Conservation (phyloP, 2,888 invertebrate genomes). For the Stenurella melanura region DNA sequence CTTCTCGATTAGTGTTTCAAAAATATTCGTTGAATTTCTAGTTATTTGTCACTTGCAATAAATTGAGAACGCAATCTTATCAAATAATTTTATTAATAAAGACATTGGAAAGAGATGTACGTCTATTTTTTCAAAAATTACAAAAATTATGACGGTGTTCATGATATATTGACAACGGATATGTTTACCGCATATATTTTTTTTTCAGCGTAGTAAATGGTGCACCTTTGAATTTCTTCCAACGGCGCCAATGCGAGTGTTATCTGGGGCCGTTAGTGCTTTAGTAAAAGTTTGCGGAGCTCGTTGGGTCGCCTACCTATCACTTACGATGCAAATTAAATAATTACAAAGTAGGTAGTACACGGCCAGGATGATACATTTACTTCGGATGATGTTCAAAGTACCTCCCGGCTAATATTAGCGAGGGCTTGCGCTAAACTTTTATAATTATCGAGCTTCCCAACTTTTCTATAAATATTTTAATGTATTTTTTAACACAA, state of each 20-base stretch:
- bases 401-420: slow-evolving; percentile 66
- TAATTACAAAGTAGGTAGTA: slow-evolving; percentile 72
- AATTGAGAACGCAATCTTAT: too few species aligned
- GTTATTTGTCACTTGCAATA: too few species aligned
- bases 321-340: slow-evolving; percentile 73
- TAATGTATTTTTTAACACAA: slow-evolving; percentile 63
- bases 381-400: slow-evolving; percentile 66
- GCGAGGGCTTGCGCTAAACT: slow-evolving; percentile 63
- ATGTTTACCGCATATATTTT: too few species aligned
- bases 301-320: slow-evolving; percentile 68
- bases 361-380: slow-evolving; percentile 66
- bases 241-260: slow-evolving; percentile 22
- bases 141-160: too few species aligned
- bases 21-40: too few species aligned
- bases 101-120: too few species aligned
- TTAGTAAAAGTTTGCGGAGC: slow-evolving; percentile 67
- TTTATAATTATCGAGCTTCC: slow-evolving; percentile 68
- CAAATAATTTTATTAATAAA: too few species aligned
- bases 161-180: too few species aligned
- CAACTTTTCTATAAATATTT: slow-evolving; percentile 69
- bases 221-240: not conserved
- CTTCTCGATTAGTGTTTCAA: too few species aligned
- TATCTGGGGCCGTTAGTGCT: slow-evolving; percentile 38
- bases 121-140: too few species aligned
- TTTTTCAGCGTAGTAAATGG: too few species aligned